These are phyloP conservation scores for Ophioninae sp. DNA, from an alignment of 2,888 invertebrate genomes.

Conservation along the genomic window DNA sequence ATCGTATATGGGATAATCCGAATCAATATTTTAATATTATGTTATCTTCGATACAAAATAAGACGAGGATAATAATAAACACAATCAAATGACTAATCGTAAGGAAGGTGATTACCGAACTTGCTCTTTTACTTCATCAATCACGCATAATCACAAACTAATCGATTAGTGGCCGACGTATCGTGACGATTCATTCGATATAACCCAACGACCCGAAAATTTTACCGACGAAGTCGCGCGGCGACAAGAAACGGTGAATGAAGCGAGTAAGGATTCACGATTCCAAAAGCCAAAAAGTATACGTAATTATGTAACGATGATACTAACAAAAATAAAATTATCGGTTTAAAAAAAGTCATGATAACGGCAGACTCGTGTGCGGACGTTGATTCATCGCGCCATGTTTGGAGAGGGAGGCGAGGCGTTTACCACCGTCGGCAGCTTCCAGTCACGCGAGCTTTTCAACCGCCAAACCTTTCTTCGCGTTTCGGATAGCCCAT, in stretches of 20 bases:
- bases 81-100: too few relatives aligned
- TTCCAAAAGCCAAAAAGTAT: background rate
- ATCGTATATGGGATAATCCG: too few relatives aligned
- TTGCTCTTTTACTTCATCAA: background rate
- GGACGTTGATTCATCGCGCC: background rate
- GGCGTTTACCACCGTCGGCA: background rate
- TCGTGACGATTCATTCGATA: background rate
- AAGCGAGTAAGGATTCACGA: background rate
- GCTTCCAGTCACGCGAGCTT: background rate
- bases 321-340: background rate
- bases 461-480: background rate
- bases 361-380: background rate
- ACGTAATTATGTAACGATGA: background rate
- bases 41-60: too few relatives aligned
- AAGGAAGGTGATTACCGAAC: background rate
- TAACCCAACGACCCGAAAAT: background rate
- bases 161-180: background rate
- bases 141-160: background rate
- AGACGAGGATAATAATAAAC: too few relatives aligned
- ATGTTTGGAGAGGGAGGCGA: background rate
- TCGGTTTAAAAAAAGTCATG: background rate
- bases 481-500: background rate
- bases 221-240: background rate
- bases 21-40: too few relatives aligned
- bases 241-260: background rate